Evolutionary conservation across 2,888 invertebrate species (phyloP), one percentile per base, ranked within the genome.

Genomic region (Eretmocerus hayati): DNA sequence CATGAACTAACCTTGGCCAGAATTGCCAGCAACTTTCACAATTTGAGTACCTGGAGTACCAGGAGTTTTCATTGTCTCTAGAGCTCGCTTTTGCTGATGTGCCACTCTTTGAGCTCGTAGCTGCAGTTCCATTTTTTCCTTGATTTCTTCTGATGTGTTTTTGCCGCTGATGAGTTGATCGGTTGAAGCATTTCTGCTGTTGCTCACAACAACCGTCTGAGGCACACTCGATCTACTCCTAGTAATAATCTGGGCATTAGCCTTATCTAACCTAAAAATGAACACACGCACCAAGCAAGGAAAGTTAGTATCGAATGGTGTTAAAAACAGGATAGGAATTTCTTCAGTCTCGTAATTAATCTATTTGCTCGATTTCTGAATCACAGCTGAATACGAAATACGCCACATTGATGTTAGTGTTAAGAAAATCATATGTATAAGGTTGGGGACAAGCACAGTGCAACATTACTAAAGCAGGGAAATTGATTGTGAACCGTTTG

Each of bases 81-180:
- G 62, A 1, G 84, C 83, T 42, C 90, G 77, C 69, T 91, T 92
- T 63, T 92, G 92, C 63, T 91, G 90, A 72, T 90, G 89, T 1
- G 89, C 90, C 19, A 89, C 87, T 53, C 93, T 74, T 67, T 94
- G 94, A 61, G 90, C 78, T 48, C 90, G 83, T 56, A 94, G 72
- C 65, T 93, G 90, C 56, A 90, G 89, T 64, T 94, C 93, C 84
- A 92, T 84, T 71, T 90, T 90, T 60, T 92, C 91, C 69, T 88
- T 89, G 53, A 87, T 81, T 63, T 90, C 89, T 57, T 85, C 81
- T 1, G 84, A 79, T 22, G 81, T 80, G 1, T 81, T 77, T 61
- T 82, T 80, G 57, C 72, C 79, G 61, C 71, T 77, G 9, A 77
- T 75, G 5, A 67, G 56, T 44, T 69, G 67, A 43, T 71, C 71